These are phyloP conservation scores for Tetropium fuscum DNA, from an alignment of 2,888 invertebrate genomes.

Conservation along the genomic window DNA sequence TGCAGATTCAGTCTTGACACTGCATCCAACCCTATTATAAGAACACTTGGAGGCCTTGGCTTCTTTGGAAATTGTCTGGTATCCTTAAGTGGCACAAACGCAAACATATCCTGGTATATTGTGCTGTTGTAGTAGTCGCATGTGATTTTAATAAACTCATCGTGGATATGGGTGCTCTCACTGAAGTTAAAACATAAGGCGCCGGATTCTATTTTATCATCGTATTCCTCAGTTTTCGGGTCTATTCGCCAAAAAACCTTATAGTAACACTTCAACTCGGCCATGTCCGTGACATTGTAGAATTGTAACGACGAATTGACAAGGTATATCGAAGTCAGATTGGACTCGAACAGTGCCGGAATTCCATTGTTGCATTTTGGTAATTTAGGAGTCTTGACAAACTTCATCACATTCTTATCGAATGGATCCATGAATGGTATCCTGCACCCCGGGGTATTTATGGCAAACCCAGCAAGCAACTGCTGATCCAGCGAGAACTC, in stretches of 20 bases:
- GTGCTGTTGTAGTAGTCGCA: conserved; percentile 69
- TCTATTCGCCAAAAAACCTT: conserved; percentile 70
- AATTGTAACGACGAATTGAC: conserved; percentile 65
- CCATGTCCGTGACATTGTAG: conserved; percentile 67
- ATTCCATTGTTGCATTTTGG: conserved; percentile 68
- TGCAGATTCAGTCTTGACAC: conserved; percentile 88
- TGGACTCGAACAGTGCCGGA: conserved; percentile 71
- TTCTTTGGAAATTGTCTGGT: conserved; percentile 7
- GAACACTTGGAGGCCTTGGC: conserved; percentile 71
- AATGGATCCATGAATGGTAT: conserved; percentile 75
- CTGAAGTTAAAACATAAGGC: conserved; percentile 68
- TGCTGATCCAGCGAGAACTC: conserved; percentile 11
- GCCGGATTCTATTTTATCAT: conserved; percentile 67
- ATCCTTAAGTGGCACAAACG: conserved; percentile 70
- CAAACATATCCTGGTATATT: conserved; percentile 77
- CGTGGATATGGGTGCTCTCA: conserved; percentile 64
- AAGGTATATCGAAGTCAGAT: conserved; percentile 72
- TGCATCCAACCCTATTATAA: conserved; percentile 87
- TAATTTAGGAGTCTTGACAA: conserved; percentile 67
- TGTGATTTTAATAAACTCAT: conserved; percentile 78
- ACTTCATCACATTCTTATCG: conserved; percentile 70
- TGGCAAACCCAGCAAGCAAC: conserved; percentile 33
- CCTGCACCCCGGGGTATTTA: conserved; percentile 70
- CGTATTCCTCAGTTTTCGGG: conserved; percentile 66
- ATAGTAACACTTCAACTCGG: conserved; percentile 73